phyloP scores from a whole-genome alignment of 2,797 vertebrate species.

The Xiphorhynchus erythropygius region DNA sequence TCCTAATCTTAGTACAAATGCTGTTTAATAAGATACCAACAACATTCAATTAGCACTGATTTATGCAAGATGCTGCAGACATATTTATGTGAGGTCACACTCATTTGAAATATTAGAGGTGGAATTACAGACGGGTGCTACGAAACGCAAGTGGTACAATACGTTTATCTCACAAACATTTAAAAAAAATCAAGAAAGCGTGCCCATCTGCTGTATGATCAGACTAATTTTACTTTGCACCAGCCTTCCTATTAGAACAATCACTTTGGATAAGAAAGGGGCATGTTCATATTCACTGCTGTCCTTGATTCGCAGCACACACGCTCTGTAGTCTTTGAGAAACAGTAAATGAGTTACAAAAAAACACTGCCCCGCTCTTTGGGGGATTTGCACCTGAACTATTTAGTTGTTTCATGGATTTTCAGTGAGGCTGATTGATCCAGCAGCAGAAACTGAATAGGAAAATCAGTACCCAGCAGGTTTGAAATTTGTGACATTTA shows the following conservation, averaged over 20 bases:
- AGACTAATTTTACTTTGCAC: neutral
- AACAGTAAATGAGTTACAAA: conserved; percentile 1
- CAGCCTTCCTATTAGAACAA: neutral
- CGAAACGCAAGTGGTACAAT: neutral
- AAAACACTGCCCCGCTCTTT: neutral
- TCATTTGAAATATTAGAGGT: conserved; percentile 28
- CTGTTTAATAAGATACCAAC: conserved; percentile 5
- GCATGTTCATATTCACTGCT: neutral
- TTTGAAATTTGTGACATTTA: neutral
- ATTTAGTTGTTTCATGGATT: neutral
- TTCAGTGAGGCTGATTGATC: neutral
- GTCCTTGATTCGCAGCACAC: conserved; percentile 7
- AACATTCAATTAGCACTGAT: conserved; percentile 50
- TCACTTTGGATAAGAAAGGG: neutral
- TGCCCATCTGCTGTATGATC: neutral
- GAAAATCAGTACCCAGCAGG: neutral
- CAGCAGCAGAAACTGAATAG: neutral
- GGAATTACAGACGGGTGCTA: neutral
- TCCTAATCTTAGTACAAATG: neutral
- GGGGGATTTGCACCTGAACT: neutral
- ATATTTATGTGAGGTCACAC: neutral
- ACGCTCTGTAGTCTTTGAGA: neutral
- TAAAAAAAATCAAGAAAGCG: neutral
- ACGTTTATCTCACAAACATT: neutral
- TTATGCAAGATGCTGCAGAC: conserved; percentile 11